Percentiles rank a stretch among this genome's conserved stretches.
Conservation (phyloP, 2,113 vertebrate genomes). For the Sinocyclocheilus anophthalmus region DNA sequence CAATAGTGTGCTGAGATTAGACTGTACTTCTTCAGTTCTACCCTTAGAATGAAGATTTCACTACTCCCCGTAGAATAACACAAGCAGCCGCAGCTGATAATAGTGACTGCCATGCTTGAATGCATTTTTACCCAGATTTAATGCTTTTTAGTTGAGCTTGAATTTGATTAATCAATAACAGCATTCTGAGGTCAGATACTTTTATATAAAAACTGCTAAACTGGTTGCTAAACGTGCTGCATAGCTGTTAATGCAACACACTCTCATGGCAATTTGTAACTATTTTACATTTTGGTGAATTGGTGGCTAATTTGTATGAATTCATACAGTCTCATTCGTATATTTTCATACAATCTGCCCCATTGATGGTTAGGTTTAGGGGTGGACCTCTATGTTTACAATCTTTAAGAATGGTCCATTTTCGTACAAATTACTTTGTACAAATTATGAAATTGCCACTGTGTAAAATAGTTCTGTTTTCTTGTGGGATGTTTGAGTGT, state of each 20-base stretch:
- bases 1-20: constrained; percentile 74
- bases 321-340: too few relatives aligned
- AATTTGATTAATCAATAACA: neutral
- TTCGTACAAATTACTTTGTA: too few relatives aligned
- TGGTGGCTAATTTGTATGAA: too few relatives aligned
- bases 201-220: neutral
- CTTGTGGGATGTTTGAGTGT: too few relatives aligned
- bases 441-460: too few relatives aligned
- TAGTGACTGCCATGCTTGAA: neutral
- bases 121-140: neutral
- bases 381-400: neutral
- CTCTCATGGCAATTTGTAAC: neutral
- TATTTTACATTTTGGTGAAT: too few relatives aligned
- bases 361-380: too few relatives aligned
- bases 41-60: constrained; percentile 10
- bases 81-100: neutral
- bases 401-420: neutral
- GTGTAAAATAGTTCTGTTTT: too few relatives aligned
- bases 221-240: neutral
- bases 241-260: neutral
- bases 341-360: too few relatives aligned
- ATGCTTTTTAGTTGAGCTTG: neutral
- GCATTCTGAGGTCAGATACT: neutral
- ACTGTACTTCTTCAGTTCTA: constrained; percentile 37
- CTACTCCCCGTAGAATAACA: neutral